These are phyloP conservation scores for Pseudopleuronectes americanus DNA, from an alignment of 2,797 vertebrate species.

Conservation along the genomic window DNA sequence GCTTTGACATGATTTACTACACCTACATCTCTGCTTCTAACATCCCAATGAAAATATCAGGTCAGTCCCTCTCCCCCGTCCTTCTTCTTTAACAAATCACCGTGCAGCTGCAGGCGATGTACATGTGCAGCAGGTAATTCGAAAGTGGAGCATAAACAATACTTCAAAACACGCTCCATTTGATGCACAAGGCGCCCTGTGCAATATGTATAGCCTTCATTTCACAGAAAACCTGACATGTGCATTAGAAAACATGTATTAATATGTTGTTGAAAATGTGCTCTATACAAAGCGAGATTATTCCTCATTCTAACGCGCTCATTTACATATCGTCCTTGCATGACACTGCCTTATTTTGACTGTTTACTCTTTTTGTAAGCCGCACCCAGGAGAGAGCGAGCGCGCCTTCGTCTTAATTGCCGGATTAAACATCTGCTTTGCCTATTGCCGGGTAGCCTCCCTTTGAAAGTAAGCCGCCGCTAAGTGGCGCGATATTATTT, in stretches of 20 bases:
- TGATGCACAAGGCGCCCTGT: conserved; percentile 4
- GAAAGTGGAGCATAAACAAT: conserved; percentile 23
- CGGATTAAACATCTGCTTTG: conserved; percentile 78
- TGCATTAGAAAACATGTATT: neutral
- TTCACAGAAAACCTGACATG: conserved; percentile 6
- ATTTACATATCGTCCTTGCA: conserved; percentile 25
- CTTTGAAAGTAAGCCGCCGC: conserved; percentile 68
- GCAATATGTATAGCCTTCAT: neutral
- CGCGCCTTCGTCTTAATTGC: conserved; percentile 70
- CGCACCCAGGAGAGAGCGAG: conserved; percentile 57
- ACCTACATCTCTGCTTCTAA: conserved; percentile 5
- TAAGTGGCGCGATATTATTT: conserved; percentile 75
- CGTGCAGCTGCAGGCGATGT: conserved; percentile 12
- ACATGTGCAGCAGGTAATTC: conserved; percentile 1
- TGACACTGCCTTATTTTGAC: conserved; percentile 45
- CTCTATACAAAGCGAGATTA: conserved; percentile 1
- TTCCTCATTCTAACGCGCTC: conserved; percentile 15
- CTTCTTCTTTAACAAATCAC: conserved; percentile 15
- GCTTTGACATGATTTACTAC: conserved; percentile 18
- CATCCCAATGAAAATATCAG: conserved; percentile 9
- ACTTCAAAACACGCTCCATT: conserved; percentile 7
- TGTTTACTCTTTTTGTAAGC: conserved; percentile 59
- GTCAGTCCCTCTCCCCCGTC: conserved; percentile 6
- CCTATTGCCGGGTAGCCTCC: conserved; percentile 60
- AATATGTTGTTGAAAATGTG: neutral